Evolutionary conservation across 2,797 vertebrate genomes (phyloP).

Genomic region (Silurus aristotelis): DNA sequence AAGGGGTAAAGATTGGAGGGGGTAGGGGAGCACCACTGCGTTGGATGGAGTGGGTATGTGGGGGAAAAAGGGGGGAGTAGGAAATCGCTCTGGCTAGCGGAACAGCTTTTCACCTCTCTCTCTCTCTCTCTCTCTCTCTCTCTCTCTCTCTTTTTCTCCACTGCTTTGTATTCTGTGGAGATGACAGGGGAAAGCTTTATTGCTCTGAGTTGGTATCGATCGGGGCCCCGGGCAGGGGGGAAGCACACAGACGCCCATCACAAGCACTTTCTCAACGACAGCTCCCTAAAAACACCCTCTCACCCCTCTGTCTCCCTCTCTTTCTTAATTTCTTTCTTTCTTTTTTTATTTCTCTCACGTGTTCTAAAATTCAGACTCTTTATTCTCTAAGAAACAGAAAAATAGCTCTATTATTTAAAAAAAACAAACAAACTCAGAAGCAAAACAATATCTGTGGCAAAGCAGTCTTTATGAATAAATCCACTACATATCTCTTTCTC

Average conservation of each 20-base stretch:
- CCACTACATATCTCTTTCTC: slow-evolving; percentile 43
- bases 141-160: slow-evolving; percentile 46
- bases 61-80: slow-evolving; percentile 67
- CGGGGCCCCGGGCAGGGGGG: slow-evolving; percentile 83
- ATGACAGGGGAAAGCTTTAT: slow-evolving; percentile 97
- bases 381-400: background rate
- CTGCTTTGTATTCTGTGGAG: slow-evolving; percentile 91
- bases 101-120: slow-evolving; percentile 79
- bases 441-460: slow-evolving; percentile 56
- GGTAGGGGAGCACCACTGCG: slow-evolving; percentile 66
- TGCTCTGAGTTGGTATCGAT: slow-evolving; percentile 93
- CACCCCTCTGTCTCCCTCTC: background rate
- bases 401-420: background rate
- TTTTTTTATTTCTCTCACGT: slow-evolving; percentile 9
- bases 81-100: slow-evolving; percentile 83
- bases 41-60: slow-evolving; percentile 61
- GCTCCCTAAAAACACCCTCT: slow-evolving; percentile 51
- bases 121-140: slow-evolving; percentile 64
- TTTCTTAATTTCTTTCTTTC: slow-evolving; percentile 9
- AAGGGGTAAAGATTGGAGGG: slow-evolving; percentile 60
- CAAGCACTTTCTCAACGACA: slow-evolving; percentile 79
- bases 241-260: slow-evolving; percentile 72
- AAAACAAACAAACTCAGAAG: background rate
- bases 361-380: slow-evolving; percentile 75
- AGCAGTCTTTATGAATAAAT: slow-evolving; percentile 63